A percentile compares a stretch with the other conserved stretches of the same genome.
Evolutionary conservation across 2,113 vertebrate species (phyloP).

Genomic region (Megaceryle maxima): DNA sequence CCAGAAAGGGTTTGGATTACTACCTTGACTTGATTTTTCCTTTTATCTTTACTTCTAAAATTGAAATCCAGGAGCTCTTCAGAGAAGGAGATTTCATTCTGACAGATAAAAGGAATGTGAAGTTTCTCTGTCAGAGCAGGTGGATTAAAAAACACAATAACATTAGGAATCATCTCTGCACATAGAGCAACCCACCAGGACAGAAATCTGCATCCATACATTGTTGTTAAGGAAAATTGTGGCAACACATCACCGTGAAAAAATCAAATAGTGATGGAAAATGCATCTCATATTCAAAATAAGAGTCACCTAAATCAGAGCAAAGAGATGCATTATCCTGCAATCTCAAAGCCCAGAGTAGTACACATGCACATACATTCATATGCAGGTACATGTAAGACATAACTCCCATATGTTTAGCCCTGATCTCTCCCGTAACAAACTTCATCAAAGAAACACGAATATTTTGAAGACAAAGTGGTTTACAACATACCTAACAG

Average conservation of each 20-base stretch:
- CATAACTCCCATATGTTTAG: background rate
- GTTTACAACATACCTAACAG: background rate
- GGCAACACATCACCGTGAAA: background rate
- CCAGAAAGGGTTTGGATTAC: background rate
- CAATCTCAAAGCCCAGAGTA: background rate
- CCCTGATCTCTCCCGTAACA: background rate
- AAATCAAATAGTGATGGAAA: constrained; percentile 33
- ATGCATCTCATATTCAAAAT: background rate
- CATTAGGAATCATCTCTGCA: background rate
- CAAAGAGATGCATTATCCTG: background rate
- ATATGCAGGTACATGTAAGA: background rate
- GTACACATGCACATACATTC: background rate
- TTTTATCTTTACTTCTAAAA: constrained; percentile 53
- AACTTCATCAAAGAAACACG: background rate
- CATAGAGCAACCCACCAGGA: background rate
- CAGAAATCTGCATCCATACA: background rate
- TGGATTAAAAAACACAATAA: background rate
- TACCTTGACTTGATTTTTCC: background rate
- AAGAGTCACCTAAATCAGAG: background rate
- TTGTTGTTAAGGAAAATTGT: background rate
- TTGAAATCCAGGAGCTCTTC: constrained; percentile 15
- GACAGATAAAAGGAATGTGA: constrained; percentile 24
- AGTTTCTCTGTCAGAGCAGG: background rate
- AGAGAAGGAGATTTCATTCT: constrained; percentile 26
- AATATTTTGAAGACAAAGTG: background rate